These are phyloP conservation scores for Mugil cephalus DNA, from an alignment of 2,113 vertebrate species.

Conservation along the genomic window DNA sequence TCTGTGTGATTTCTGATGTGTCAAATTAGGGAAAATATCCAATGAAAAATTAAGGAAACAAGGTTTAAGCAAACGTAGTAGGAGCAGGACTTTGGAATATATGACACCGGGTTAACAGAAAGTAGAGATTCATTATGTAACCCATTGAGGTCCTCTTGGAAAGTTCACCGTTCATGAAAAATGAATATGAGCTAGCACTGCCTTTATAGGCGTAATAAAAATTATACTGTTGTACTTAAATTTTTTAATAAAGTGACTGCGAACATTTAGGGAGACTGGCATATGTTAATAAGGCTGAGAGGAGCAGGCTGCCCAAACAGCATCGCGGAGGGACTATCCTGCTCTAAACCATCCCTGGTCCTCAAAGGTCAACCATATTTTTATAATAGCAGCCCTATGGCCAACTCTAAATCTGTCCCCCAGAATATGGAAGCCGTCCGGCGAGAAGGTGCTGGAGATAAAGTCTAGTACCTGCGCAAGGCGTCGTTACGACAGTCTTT, in stretches of 20 bases:
- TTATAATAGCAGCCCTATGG: conserved; percentile 78
- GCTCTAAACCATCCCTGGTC: conserved; percentile 60
- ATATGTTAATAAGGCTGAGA: conserved; percentile 86
- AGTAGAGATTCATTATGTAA: conserved; percentile 90
- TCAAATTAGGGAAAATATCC: conserved; percentile 24
- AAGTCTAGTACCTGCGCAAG: conserved; percentile 46
- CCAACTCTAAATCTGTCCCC: conserved; percentile 77
- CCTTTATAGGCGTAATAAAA: conserved; percentile 93
- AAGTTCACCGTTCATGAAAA: conserved; percentile 92
- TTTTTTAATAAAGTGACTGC: conserved; percentile 94
- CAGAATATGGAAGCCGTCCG: conserved; percentile 52
- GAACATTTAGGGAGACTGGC: conserved; percentile 92
- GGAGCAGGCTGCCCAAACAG: conserved; percentile 69
- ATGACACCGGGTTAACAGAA: conserved; percentile 75
- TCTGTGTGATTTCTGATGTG: conserved; percentile 39
- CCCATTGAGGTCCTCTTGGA: conserved; percentile 84
- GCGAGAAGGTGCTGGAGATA: conserved; percentile 49
- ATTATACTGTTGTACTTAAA: conserved; percentile 93
- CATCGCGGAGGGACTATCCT: conserved; percentile 47
- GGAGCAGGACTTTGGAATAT: conserved; percentile 52
- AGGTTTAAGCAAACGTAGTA: conserved; percentile 32
- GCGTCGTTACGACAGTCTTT: conserved; percentile 62
- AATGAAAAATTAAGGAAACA: neutral
- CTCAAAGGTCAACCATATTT: conserved; percentile 85
- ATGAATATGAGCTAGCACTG: conserved; percentile 88